These are phyloP conservation scores for Drosophila miranda DNA, from an alignment of 1,140 invertebrate genomes.

Conservation along the genomic window DNA sequence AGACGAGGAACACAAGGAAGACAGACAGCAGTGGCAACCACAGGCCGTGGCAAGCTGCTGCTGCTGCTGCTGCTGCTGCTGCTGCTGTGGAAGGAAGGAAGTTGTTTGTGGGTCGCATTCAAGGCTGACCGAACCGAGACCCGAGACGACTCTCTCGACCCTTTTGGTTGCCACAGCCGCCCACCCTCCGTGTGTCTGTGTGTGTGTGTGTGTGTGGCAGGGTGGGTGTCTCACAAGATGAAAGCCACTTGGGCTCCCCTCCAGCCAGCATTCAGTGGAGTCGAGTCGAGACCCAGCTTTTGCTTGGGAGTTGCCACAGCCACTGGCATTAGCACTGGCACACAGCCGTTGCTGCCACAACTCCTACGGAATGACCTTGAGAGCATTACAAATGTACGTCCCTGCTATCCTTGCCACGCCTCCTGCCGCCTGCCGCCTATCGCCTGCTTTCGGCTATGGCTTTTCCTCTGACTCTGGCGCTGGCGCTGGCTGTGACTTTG, in stretches of 20 bases:
- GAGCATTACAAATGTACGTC: constrained; percentile 70
- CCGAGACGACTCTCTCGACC: constrained; percentile 43
- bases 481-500: too few species aligned
- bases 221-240: constrained; percentile 73
- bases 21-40: constrained; percentile 65
- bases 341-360: constrained; percentile 33
- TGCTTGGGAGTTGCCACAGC: constrained; percentile 9
- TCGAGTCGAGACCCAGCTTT: constrained; percentile 8
- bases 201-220: constrained; percentile 8
- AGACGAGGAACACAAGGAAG: constrained; percentile 37
- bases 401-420: constrained; percentile 24
- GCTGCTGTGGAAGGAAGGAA: constrained; percentile 58
- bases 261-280: constrained; percentile 33
- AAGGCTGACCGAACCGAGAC: constrained; percentile 50
- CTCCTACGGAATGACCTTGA: constrained; percentile 75
- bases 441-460: constrained; percentile 15
- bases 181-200: not conserved
- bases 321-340: constrained; percentile 1
- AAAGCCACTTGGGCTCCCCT: constrained; percentile 58
- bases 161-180: constrained; percentile 42
- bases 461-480: constrained; percentile 1
- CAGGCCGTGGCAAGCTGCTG: constrained; percentile 55
- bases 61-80: not conserved
- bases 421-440: constrained; percentile 1
- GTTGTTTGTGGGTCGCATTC: constrained; percentile 76